Conservation (phyloP, 1,140 invertebrate species). For the Bicyclus anynana region DNA sequence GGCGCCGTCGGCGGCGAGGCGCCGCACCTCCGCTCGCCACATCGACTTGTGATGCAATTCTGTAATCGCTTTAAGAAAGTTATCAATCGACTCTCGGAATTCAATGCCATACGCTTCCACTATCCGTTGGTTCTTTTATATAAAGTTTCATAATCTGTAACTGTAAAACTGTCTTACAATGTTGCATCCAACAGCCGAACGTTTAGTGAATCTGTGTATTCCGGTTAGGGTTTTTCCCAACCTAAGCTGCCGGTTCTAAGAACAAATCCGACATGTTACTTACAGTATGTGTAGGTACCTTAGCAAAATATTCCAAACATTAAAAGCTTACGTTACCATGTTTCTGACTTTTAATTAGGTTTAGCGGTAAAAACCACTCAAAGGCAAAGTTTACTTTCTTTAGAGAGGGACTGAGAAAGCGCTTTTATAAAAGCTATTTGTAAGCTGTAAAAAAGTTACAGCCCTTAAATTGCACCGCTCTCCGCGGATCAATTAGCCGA, state of each 20-base stretch:
- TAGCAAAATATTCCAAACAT: conserved; percentile 15
- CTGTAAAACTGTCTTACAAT: neutral
- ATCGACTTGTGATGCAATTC: conserved; percentile 49
- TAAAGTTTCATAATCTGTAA: conserved; percentile 2
- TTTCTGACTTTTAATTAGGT: conserved; percentile 17
- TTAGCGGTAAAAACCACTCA: conserved; percentile 16
- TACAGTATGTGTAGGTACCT: too few relatives aligned
- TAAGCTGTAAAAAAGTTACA: conserved; percentile 9
- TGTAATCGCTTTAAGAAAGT: conserved; percentile 38
- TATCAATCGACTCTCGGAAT: conserved; percentile 22
- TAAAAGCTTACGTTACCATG: conserved; percentile 9
- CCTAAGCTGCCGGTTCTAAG: conserved; percentile 8
- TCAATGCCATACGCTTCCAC: conserved; percentile 16
- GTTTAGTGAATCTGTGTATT: too few relatives aligned
- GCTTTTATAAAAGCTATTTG: neutral
- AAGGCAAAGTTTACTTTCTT: conserved; percentile 15
- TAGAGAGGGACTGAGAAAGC: conserved; percentile 14
- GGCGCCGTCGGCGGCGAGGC: conserved; percentile 34
- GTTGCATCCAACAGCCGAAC: too few relatives aligned
- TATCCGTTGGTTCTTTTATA: conserved; percentile 11
- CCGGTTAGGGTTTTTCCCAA: conserved; percentile 12
- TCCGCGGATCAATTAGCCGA: neutral
- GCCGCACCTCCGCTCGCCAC: conserved; percentile 39
- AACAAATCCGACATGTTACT: conserved; percentile 1
- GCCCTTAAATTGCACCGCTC: neutral